phyloP scores from a whole-genome alignment of 1,140 invertebrate species.

The Eulimnadia texana region DNA sequence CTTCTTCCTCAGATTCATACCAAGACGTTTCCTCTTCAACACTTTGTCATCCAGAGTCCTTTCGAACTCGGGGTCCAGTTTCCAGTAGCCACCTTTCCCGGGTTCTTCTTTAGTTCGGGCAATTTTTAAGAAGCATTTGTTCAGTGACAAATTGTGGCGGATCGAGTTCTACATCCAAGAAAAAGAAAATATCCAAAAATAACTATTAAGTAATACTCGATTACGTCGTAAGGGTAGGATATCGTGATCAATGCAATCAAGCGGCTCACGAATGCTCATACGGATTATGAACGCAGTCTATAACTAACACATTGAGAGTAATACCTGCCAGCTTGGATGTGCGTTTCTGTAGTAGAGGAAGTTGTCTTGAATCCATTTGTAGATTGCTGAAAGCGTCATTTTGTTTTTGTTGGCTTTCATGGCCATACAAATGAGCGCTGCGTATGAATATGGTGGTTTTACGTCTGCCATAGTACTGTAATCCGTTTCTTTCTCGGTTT shows the following conservation, averaged over 20 bases:
- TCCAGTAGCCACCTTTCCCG: constrained; percentile 88
- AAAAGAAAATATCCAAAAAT: neutral
- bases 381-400: constrained; percentile 78
- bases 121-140: constrained; percentile 86
- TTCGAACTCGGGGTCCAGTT: constrained; percentile 52
- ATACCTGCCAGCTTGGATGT: constrained; percentile 82
- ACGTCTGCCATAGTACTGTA: constrained; percentile 67
- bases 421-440: constrained; percentile 78
- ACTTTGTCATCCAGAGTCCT: constrained; percentile 62
- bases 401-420: constrained; percentile 85
- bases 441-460: constrained; percentile 85
- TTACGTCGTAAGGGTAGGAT: too few relatives aligned
- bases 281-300: too few relatives aligned
- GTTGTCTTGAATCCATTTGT: constrained; percentile 84
- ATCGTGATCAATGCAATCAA: too few relatives aligned
- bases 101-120: constrained; percentile 81
- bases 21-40: constrained; percentile 39
- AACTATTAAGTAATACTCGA: too few relatives aligned
- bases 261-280: too few relatives aligned
- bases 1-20: constrained; percentile 7
- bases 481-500: constrained; percentile 37
- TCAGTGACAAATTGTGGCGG: constrained; percentile 76
- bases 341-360: constrained; percentile 75
- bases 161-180: constrained; percentile 68
- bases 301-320: too few relatives aligned